Evolutionary conservation across 2,797 vertebrate genomes (phyloP), one percentile per base, ranked within the genome.

Genomic region (Fratercula arctica): DNA sequence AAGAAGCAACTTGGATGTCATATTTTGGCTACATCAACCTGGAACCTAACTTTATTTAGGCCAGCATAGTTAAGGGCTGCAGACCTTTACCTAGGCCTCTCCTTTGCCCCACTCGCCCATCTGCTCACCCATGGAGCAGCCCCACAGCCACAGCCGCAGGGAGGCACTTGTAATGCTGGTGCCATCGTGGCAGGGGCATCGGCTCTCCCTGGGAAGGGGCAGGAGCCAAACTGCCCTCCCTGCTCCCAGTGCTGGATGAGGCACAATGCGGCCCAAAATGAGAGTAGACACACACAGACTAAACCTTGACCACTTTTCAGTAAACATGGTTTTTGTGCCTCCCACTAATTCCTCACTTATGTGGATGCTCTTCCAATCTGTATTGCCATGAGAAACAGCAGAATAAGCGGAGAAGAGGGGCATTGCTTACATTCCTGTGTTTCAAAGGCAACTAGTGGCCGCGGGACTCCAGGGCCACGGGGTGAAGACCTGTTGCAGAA

Each of bases 11-110:
- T 11, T 25, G 21, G 31, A 80, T 56, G 8, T 89, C 57, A 66
- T 19, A 57, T 82, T 76, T 48, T 57, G 28, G 6, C 31, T 33
- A 19, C 8, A 7, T 46, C 82, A 74, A 53, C 9, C 46, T 24
- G 25, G 16, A 12, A 10, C 10, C 10, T 73, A 54, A 56, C 8
- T 77, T 68, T 18, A 33, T 0, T 0, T 53, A 29, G 5, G 10
- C 3, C 16, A 63, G 53, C 37, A 5, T 0, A 60, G 23, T 12
- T 53, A 45, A 64, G 90, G 16, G 4, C 18, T 60, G 33, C 53
- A 88, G 61, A 70, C 4, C 25, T 9, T 26, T 26, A 64, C 21
- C 17, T 16, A 31, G 57, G 11, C 37, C 8, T 19, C 26, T 64
- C 39, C n/a, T 80, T 83, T 48, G n/a, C 28, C 10, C 37, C 11